phyloP scores from a whole-genome alignment of 2,888 invertebrate species.

The Erynnis tages region DNA sequence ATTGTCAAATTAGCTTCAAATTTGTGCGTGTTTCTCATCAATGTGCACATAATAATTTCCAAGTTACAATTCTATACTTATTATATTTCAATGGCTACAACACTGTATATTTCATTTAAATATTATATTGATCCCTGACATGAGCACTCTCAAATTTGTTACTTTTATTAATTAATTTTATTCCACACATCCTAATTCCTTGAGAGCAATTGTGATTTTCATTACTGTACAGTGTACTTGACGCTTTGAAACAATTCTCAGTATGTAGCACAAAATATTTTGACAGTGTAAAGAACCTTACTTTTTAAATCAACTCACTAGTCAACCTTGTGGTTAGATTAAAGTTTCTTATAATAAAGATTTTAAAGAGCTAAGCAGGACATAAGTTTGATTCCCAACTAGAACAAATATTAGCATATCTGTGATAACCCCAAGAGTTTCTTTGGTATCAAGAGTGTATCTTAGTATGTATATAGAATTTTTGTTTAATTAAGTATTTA shows the following conservation, averaged over 20 bases:
- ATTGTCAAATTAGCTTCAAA: too few species aligned
- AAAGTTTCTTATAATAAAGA: too few species aligned
- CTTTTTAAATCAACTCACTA: too few species aligned
- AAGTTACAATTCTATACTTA: not conserved
- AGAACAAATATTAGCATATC: too few species aligned
- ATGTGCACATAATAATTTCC: not conserved
- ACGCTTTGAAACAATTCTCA: not conserved
- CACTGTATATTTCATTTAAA: constrained; percentile 30
- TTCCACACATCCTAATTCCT: constrained; percentile 39
- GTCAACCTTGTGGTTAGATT: too few species aligned
- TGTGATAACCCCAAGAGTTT: too few species aligned
- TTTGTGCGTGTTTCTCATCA: not conserved
- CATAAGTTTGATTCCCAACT: too few species aligned
- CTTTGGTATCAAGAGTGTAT: too few species aligned
- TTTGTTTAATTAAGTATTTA: too few species aligned
- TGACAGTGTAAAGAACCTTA: too few species aligned
- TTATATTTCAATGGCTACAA: constrained; percentile 31
- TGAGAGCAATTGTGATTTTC: constrained; percentile 20
- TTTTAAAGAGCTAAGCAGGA: too few species aligned
- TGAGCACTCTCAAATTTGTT: constrained; percentile 53
- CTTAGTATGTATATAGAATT: too few species aligned
- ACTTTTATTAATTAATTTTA: constrained; percentile 33
- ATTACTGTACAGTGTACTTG: not conserved
- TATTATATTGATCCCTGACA: constrained; percentile 64
- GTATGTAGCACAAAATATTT: constrained; percentile 6